phyloP scores from a whole-genome alignment of 1,140 invertebrate species.

The Heliothis virescens region DNA sequence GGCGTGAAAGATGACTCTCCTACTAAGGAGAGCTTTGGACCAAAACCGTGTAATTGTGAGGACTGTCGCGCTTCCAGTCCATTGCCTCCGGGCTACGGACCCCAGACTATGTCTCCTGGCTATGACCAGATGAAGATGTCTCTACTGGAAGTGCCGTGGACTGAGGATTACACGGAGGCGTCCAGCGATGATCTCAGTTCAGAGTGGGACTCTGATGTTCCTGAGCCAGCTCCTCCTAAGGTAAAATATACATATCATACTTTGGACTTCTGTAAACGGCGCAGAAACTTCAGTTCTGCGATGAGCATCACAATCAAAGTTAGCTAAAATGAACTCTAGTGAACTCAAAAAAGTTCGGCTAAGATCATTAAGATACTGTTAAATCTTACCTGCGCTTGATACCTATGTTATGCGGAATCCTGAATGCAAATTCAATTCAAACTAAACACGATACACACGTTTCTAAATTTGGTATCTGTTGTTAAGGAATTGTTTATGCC shows the following conservation, averaged over 20 bases:
- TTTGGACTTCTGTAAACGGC: too few relatives aligned
- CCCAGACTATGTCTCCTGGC: conserved; percentile 86
- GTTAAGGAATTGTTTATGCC: not conserved
- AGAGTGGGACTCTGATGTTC: conserved; percentile 95
- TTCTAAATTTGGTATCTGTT: not conserved
- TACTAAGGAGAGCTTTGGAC: conserved; percentile 72
- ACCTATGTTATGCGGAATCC: not conserved
- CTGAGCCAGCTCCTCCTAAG: conserved; percentile 84
- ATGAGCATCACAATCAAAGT: too few relatives aligned
- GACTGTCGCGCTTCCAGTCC: conserved; percentile 79
- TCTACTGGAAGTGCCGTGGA: conserved; percentile 91
- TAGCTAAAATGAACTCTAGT: not conserved
- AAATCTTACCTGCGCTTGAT: not conserved
- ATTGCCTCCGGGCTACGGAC: conserved; percentile 80
- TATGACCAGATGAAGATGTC: conserved; percentile 93
- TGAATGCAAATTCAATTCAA: conserved; percentile 19
- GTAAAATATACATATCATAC: conserved; percentile 57
- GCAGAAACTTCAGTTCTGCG: too few relatives aligned
- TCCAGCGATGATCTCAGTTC: conserved; percentile 95
- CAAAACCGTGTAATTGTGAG: conserved; percentile 81
- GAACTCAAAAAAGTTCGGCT: not conserved
- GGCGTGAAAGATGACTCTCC: conserved; percentile 65
- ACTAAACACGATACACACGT: not conserved
- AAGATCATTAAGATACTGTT: conserved; percentile 9
- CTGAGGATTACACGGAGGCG: conserved; percentile 92